Percentiles rank a stretch among this genome's conserved stretches.
Conservation (phyloP, 92 coral and sea anemone genomes). For the Nematostella vectensis region DNA sequence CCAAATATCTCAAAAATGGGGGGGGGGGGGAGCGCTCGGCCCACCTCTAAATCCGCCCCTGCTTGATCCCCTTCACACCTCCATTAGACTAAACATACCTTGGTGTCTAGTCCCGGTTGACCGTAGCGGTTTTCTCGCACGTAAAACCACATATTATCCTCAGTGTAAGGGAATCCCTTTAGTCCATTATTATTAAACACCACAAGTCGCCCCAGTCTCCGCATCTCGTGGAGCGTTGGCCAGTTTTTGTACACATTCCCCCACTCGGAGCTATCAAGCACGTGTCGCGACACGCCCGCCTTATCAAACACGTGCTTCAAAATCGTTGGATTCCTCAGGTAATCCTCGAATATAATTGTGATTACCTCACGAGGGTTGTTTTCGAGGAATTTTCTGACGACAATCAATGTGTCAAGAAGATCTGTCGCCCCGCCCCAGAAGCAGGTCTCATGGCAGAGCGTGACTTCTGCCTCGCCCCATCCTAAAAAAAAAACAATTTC, state of each 20-base stretch:
- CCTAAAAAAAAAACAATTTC: constrained; percentile 38
- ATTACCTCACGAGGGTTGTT: constrained; percentile 64
- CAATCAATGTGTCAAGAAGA: constrained; percentile 64
- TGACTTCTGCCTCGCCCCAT: constrained; percentile 78
- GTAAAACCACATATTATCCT: constrained; percentile 80
- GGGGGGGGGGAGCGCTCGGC: no score
- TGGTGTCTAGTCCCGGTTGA: constrained; percentile 34
- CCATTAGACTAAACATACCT: no score
- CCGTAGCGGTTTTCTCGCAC: constrained; percentile 93
- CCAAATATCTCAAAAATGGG: no score
- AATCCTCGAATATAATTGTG: constrained; percentile 85
- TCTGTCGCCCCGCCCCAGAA: constrained; percentile 87
- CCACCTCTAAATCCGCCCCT: no score
- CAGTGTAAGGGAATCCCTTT: constrained; percentile 75
- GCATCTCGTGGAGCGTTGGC: constrained; percentile 88
- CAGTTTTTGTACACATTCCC: constrained; percentile 54
- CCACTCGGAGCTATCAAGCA: constrained; percentile 61
- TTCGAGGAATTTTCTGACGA: constrained; percentile 68
- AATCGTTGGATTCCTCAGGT: constrained; percentile 66
- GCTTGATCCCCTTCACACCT: no score
- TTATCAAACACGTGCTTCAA: constrained; percentile 74
- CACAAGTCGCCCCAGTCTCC: constrained; percentile 72
- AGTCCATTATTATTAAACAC: constrained; percentile 84
- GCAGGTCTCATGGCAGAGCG: constrained; percentile 82
- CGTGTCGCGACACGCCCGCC: constrained; percentile 65